Evolutionary conservation across 2,113 vertebrate genomes (phyloP), one percentile per base, ranked within the genome.

Genomic region (Malurus cyaneus): DNA sequence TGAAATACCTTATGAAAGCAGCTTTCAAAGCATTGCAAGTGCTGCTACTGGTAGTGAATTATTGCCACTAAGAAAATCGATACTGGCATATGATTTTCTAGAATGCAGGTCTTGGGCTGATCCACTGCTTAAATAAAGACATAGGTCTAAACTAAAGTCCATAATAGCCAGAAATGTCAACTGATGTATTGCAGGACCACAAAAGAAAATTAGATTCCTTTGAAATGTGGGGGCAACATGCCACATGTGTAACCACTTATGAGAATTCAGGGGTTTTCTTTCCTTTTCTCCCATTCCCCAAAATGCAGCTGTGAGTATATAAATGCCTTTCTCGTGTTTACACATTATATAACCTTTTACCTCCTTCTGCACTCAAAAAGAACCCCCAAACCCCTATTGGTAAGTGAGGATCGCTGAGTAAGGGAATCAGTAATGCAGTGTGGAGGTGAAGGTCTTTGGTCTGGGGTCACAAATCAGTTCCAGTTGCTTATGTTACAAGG

Each of bases 91-190:
- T 85, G 83, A 92, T 91, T 91, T 87, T 93, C 72, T 60, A 50
- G 64, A 71, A 64, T 61, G 20, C 25, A 86, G 49, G 54, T 89
- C 29, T 65, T 59, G 94, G 77, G 21, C 50, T 91, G 87, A 76
- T 91, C 64, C 78, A 84, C 64, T 91, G 67, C 76, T 96, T 79
- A 88, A 94, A 94, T 86, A 73, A 91, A 92, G 84, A 90, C 66
- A 65, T 50, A 49, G 39, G 24, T 93, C 86, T 80, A 86, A 89
- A 23, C 44, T 65, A 12, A 80, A 94, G 64, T 79, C 74, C 67
- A 39, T 80, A 94, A 87, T 57, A 86, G 53, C 21, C 66, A 61
- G 69, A 88, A 94, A 42, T 88, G 19, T 71, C 64, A 86, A 69
- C 46, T 86, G 59, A 53, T 39, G 6, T 44, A 79, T 86, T 96